Conservation (phyloP, 2,113 vertebrate species). For the Aptenodytes patagonicus region DNA sequence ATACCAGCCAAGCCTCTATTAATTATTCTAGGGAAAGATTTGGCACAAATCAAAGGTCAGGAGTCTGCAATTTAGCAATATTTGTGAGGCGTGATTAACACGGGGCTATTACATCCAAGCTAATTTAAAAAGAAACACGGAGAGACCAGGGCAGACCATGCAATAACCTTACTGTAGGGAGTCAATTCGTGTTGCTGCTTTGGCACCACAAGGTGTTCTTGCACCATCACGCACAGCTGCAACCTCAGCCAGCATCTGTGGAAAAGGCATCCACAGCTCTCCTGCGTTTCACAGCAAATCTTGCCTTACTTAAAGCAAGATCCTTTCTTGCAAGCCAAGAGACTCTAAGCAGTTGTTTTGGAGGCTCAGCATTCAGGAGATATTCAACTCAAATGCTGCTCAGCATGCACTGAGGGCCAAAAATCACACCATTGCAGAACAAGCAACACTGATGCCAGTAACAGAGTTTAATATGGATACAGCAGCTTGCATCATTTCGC, state of each 20-base stretch:
- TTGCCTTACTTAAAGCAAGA: not conserved
- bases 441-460: not conserved
- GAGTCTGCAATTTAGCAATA: not conserved
- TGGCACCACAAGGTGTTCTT: not conserved
- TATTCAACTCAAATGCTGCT: not conserved
- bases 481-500: not conserved
- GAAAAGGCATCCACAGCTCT: not conserved
- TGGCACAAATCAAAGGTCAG: constrained; percentile 40
- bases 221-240: not conserved
- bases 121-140: not conserved
- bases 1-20: not conserved
- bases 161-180: not conserved
- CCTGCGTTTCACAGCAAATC: not conserved
- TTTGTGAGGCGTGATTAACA: not conserved
- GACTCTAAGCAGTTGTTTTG: not conserved
- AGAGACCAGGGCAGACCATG: not conserved
- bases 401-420: not conserved
- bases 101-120: not conserved
- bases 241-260: not conserved
- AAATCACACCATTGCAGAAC: not conserved
- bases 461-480: not conserved
- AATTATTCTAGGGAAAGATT: not conserved
- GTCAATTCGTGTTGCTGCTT: not conserved
- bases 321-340: not conserved
- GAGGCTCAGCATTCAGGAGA: not conserved